Evolutionary conservation across 2,888 invertebrate species (phyloP), one percentile per base, ranked within the genome.

Genomic region (Microctonus hyperodae): DNA sequence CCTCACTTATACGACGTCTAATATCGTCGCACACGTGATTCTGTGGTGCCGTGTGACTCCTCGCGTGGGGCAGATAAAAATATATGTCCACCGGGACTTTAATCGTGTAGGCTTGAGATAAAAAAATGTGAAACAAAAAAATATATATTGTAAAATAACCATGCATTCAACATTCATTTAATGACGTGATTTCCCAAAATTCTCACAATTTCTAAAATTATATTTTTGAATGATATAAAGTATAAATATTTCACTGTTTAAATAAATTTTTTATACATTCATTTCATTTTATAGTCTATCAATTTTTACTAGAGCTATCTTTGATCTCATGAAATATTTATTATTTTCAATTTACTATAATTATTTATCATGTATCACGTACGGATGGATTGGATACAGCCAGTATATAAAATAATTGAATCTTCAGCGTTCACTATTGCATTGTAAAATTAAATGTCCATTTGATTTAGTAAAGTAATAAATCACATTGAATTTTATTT

Each of bases 21-120:
- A n/a, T n/a, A n/a, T n/a, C n/a, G 55, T 66, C 60, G 72, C 67
- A 44, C 70, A 65, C 72, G 72, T 16, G 44, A 16, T 74, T 74
- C 72, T 70, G 77, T 82, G 80, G 82, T 83, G 81, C 80, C 83
- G 83, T 81, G 82, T 79, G 81, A 76, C 74, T 69, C 64, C 65
- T 74, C 75, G 76, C 76, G 79, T 77, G 75, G 77, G 76, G 75
- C 75, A 78, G 80, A 81, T 81, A 74, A 80, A 82, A 82, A 82
- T 82, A 82, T 81, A 79, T 81, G 81, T 78, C 80, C 79, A 76
- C 70, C 70, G 72, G 76, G 79, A 75, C 76, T 77, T 77, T 74
- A 72, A 74, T 74, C 71, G 73, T 74, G 74, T 69, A 67, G 73
- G 73, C 65, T 56, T 10, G 35, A n/a, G 16, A 16, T 44, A 44